Evolutionary conservation across 2,888 invertebrate species (phyloP).

Genomic region (Gisinianus flammeolus): DNA sequence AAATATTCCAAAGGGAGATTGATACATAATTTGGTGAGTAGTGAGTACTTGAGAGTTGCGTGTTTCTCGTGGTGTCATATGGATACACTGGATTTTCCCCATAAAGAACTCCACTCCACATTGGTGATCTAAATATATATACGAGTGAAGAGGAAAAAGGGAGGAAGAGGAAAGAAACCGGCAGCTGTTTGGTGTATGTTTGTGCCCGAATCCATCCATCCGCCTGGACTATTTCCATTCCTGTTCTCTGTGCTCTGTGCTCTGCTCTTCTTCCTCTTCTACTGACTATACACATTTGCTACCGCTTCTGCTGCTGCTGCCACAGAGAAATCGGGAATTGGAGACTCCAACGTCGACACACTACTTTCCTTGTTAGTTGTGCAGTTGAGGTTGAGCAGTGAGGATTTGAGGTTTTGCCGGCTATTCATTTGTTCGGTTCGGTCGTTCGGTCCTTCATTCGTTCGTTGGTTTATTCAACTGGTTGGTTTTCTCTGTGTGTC

Average conservation of each 20-base stretch:
- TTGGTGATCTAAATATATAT: not conserved
- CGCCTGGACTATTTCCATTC: no score
- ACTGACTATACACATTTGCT: not conserved
- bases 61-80: no score
- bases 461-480: not conserved
- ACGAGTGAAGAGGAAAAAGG: not conserved
- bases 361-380: conserved; percentile 11
- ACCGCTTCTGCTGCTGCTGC: not conserved
- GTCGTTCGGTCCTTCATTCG: not conserved
- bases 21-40: no score
- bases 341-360: not conserved
- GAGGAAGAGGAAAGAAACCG: not conserved
- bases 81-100: no score
- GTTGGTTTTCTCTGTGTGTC: not conserved
- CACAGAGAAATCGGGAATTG: not conserved
- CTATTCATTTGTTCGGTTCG: not conserved
- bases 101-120: no score
- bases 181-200: not conserved
- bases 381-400: conserved; percentile 31
- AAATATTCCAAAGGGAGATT: no score
- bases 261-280: not conserved
- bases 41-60: no score
- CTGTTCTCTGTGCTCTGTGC: not conserved
- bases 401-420: not conserved
- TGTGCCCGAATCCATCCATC: no score